phyloP scores from a whole-genome alignment of 2,797 vertebrate species.

The Varecia variegata region DNA sequence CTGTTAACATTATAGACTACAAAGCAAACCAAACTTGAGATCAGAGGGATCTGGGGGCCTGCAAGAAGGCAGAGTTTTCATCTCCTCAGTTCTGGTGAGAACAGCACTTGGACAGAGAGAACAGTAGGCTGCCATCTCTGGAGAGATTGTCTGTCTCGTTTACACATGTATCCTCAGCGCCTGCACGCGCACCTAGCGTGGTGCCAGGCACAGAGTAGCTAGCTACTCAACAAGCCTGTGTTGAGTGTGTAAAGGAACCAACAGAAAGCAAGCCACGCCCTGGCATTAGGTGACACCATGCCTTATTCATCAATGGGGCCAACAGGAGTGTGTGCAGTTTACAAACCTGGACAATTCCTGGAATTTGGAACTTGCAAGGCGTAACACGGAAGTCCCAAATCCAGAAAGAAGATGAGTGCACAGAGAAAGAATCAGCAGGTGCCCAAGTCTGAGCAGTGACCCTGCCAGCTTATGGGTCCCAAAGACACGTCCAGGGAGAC shows the following conservation, averaged over 20 bases:
- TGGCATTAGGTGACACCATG: neutral
- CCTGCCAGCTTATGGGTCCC: neutral
- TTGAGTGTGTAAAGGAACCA: neutral
- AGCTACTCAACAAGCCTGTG: neutral
- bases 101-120: neutral
- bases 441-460: neutral
- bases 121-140: rapidly evolving
- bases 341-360: neutral
- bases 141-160: neutral
- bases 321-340: neutral
- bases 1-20: too few relatives aligned
- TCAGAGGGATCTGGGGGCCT: neutral
- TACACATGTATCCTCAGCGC: neutral
- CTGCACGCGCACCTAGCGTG: rapidly evolving
- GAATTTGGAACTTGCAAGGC: neutral
- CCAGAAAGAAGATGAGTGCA: neutral
- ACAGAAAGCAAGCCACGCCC: neutral
- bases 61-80: neutral
- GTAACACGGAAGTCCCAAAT: neutral
- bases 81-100: neutral
- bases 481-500: neutral
- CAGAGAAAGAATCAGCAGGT: neutral
- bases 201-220: neutral
- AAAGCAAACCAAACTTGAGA: neutral
- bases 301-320: too few relatives aligned